Percentiles rank a stretch among this genome's conserved stretches.
Evolutionary conservation across 2,888 invertebrate genomes (phyloP).

Genomic region (Camponotus fellah): DNA sequence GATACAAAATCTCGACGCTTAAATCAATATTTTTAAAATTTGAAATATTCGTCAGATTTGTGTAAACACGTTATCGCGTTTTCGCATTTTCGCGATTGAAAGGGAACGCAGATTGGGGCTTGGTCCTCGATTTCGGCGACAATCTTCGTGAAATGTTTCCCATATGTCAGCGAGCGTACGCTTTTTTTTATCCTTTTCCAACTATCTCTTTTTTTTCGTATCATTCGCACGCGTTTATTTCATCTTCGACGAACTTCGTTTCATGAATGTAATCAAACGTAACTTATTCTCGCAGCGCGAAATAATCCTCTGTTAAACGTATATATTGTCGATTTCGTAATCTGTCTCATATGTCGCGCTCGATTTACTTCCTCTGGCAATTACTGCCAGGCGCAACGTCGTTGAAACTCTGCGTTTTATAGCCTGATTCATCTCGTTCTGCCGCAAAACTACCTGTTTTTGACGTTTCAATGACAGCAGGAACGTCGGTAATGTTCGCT

Average conservation of each 20-base stretch:
- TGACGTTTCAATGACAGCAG: constrained; percentile 73
- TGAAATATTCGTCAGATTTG: constrained; percentile 32
- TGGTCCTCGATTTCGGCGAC: constrained; percentile 24
- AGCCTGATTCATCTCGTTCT: constrained; percentile 48
- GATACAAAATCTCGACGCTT: constrained; percentile 38
- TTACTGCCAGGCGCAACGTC: constrained; percentile 57
- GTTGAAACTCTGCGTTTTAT: constrained; percentile 70
- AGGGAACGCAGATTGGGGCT: constrained; percentile 30
- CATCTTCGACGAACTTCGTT: constrained; percentile 21
- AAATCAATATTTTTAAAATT: constrained; percentile 19
- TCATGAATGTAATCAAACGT: constrained; percentile 61
- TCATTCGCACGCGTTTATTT: constrained; percentile 28
- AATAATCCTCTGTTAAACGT: constrained; percentile 36
- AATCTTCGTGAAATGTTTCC: constrained; percentile 51
- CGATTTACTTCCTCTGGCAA: constrained; percentile 61
- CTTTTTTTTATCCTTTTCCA: constrained; percentile 55
- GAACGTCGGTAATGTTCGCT: constrained; percentile 63
- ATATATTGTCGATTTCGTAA: constrained; percentile 28
- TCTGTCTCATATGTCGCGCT: constrained; percentile 59
- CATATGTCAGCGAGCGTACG: constrained; percentile 47
- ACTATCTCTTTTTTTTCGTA: constrained; percentile 13
- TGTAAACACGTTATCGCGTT: constrained; percentile 16
- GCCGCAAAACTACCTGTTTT: constrained; percentile 60
- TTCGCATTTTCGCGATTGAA: constrained; percentile 23
- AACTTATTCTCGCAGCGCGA: constrained; percentile 21